Base-by-base conservation (phyloP, 2,888 invertebrate genomes). In the Parnassius smintheus region DNA sequence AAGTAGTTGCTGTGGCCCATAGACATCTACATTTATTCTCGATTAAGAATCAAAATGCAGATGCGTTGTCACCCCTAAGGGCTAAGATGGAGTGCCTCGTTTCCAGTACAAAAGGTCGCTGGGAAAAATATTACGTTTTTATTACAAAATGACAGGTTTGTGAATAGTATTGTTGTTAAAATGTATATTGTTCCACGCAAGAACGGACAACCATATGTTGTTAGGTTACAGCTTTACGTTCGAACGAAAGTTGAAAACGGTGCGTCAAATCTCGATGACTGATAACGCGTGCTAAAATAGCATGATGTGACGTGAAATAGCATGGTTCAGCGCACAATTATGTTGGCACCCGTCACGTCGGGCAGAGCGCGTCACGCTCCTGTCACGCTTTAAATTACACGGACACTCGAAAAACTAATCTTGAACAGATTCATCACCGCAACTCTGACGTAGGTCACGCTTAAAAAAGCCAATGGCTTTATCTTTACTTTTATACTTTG, bases 351-450 rank as follows among this genome's bases (percentile, higher is more conserved):
- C 70, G 73, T 75, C 74, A 74, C 79, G 72, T 74, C 67, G 74
- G 66, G 62, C 70, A 69, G 71, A 73, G 68, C 73, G 72, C 82
- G 80, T 81, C 85, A 82, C 72, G 66, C 68, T 70, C 71, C 72
- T 79, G 80, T 83, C 83, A 85, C 78, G 74, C 76, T 81, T 87
- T 85, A 87, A 86, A 87, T 86, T 85, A 85, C 82, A 75, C 72
- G 72, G 71, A 76, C 81, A 82, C 85, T 83, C 79, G 78, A 85
- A 81, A 35, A 82, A 69, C 75, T 82, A 83, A 82, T 83, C 81
- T 81, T 72, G 68, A 62, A 71, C 73, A 80, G 76, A 85, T 83
- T 84, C 82, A 87, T 86, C 83, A 86, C 25, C 73, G 70, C 68
- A 70, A 58, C 69, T 66, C 75, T 88, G 89, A 90, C 90, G 90